Percentiles rank a stretch among this genome's conserved stretches.
These are phyloP conservation scores for Camelus dromedarius DNA, from an alignment of 2,113 vertebrate genomes.

Conservation along the genomic window DNA sequence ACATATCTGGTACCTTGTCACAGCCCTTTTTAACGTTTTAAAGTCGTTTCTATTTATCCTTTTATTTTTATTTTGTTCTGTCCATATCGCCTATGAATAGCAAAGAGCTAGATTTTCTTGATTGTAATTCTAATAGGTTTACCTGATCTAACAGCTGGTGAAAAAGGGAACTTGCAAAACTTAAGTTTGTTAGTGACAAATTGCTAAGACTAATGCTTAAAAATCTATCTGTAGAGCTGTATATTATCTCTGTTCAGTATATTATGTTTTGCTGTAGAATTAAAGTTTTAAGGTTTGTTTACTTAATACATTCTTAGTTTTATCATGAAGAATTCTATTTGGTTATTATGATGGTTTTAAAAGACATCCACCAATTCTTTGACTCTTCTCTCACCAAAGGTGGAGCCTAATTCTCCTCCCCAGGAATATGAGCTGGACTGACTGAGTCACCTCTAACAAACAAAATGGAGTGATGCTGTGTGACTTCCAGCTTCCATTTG, in stretches of 20 bases:
- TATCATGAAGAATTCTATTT: neutral
- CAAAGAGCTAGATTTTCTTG: neutral
- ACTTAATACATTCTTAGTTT: slow-evolving; percentile 2
- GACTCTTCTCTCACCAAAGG: neutral
- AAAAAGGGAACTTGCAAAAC: neutral
- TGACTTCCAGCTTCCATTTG: neutral
- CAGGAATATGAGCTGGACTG: neutral
- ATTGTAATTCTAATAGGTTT: neutral
- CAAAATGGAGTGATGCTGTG: neutral
- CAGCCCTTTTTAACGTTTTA: neutral
- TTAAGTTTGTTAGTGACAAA: neutral
- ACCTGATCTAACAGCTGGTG: neutral
- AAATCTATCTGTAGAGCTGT: neutral
- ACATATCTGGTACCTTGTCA: neutral
- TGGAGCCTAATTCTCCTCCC: neutral
- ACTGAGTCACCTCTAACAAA: neutral
- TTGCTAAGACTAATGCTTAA: neutral
- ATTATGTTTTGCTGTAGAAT: neutral
- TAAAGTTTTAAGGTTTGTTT: neutral
- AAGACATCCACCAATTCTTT: neutral
- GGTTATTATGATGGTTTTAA: neutral
- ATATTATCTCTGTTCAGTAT: neutral
- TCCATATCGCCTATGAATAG: neutral
- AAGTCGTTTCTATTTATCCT: neutral
- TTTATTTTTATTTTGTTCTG: neutral